Conservation (phyloP, 53 echinoderm and acorn worm species). For the Luidia sarsii region DNA sequence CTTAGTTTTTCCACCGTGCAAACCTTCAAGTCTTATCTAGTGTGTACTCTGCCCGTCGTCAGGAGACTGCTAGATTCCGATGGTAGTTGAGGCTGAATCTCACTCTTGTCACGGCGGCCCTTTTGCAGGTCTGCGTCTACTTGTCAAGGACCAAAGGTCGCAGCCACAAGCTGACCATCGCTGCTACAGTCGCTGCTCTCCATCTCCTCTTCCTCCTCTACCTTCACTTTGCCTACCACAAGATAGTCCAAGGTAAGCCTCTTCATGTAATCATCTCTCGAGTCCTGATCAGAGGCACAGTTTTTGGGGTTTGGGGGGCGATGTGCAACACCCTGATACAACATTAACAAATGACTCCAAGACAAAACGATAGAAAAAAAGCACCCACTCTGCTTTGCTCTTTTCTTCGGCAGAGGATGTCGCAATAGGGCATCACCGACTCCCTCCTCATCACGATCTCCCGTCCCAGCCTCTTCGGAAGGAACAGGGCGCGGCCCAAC, state of each 20-base stretch:
- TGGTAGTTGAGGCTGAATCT: not conserved
- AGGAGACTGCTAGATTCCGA: not conserved
- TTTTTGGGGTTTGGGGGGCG: no score
- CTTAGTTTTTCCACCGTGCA: no score
- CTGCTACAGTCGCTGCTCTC: conserved; percentile 62
- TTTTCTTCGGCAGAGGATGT: conserved; percentile 7
- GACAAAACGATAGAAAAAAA: not conserved
- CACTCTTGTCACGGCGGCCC: not conserved
- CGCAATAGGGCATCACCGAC: not conserved
- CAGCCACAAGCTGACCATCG: conserved; percentile 82
- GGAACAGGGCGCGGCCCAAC: not conserved
- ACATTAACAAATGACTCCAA: not conserved
- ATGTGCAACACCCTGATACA: no score
- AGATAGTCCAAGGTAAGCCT: conserved; percentile 92
- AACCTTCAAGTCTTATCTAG: no score
- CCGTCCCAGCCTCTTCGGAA: not conserved
- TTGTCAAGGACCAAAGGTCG: conserved; percentile 92
- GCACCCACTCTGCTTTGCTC: not conserved
- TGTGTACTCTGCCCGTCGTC: no score
- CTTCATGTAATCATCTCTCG: no score
- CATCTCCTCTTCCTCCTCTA: conserved; percentile 93
- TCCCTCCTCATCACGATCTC: not conserved
- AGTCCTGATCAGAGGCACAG: no score
- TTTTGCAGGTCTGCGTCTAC: conserved; percentile 76
- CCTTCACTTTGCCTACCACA: conserved; percentile 94